A percentile compares a stretch with the other conserved stretches of the same genome.
Conservation (phyloP, 2,888 invertebrate species). For the Nysson spinosus region DNA sequence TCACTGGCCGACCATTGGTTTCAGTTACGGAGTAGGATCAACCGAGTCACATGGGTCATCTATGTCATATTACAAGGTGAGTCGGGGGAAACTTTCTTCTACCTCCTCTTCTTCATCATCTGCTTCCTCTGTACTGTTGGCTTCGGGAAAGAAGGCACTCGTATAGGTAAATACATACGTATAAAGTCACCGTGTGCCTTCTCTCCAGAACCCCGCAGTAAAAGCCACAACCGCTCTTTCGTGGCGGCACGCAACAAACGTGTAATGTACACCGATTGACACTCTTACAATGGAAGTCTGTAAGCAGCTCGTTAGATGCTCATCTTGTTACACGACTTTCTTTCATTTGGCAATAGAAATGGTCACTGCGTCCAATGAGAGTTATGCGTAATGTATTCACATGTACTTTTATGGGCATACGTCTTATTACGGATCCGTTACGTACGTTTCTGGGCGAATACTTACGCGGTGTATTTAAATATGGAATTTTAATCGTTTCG, state of each 20-base stretch:
- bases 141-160: too few relatives aligned
- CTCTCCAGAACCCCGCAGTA: neutral
- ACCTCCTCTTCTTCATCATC: neutral
- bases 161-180: neutral
- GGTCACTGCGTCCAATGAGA: too few relatives aligned
- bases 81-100: slow-evolving; percentile 57
- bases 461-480: too few relatives aligned
- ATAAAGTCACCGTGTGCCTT: neutral
- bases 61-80: slow-evolving; percentile 34
- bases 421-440: too few relatives aligned
- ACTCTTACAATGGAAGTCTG: neutral
- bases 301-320: neutral
- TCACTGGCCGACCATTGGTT: slow-evolving; percentile 42
- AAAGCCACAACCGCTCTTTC: neutral
- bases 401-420: too few relatives aligned
- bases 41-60: slow-evolving; percentile 34
- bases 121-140: too few relatives aligned
- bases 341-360: neutral
- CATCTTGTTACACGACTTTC: neutral
- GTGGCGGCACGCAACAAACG: too few relatives aligned
- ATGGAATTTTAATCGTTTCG: too few relatives aligned
- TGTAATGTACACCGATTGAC: too few relatives aligned
- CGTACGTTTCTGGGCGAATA: too few relatives aligned
- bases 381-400: too few relatives aligned
- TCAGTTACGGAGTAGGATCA: slow-evolving; percentile 37